Base-by-base conservation (phyloP, 1,140 invertebrate species). In the Bombus consobrinus region DNA sequence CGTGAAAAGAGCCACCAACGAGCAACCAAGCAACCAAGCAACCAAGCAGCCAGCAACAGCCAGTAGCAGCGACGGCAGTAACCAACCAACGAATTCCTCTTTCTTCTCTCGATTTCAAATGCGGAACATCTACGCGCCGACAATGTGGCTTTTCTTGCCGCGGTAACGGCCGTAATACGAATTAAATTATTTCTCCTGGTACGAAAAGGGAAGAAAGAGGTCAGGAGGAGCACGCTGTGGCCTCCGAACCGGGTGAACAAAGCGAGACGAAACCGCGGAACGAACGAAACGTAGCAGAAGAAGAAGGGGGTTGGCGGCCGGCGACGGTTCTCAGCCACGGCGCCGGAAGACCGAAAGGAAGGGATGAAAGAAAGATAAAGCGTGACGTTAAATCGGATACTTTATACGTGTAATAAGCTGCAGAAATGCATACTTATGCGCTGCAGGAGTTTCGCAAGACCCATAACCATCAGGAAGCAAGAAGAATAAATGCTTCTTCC, bases 131-230 rank as follows among this genome's bases (percentile, higher is more conserved):
- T 59, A 62, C 73, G 41, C 66, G 41, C n/a, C 34, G 34, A 34
- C 66, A n/a, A 57, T 39, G 32, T 43, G 32, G 41, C 57, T 69
- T 64, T 84, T 82, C 62, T 71, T 62, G 53, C 64, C 10, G 71
- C 86, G 72, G 80, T 47, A 85, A 87, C 69, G 69, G 75, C 64
- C 68, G 75, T 90, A 88, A 90, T 74, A 88, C 89, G 87, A 90
- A 88, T 90, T 90, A 89, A 90, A 90, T 90, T 90, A 90, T 90
- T 90, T 88, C 83, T 75, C 13, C 28, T 4, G 66, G 78, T 25
- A 34, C 62, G 66, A 81, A 84, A 72, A 62, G 34, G 28, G 66
- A n/a, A n/a, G 74, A 72, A 79, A 47, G 75, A 81, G 77, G 86
- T 85, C 83, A 76, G 75, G 41, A 79, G 81, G 41, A 76, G 72